Evolutionary conservation across 92 coral and sea anemone species (phyloP), one percentile per base, ranked within the genome.

Genomic region (Epizoanthus scotinus): DNA sequence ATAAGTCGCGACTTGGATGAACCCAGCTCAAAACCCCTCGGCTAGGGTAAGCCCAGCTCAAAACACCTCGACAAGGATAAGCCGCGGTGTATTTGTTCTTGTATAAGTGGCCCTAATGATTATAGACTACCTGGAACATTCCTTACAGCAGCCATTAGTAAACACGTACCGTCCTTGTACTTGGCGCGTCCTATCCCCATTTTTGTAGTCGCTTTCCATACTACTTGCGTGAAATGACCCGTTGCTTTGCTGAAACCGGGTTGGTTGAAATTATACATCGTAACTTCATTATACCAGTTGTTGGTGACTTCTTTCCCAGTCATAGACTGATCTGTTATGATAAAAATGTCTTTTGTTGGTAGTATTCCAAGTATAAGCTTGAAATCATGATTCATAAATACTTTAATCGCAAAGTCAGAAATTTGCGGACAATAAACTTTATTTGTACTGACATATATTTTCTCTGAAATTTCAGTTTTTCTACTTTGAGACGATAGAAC

Each of bases 221-320:
- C 89, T 6, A 81, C 4, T 47, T 73, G 86, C 17, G 90, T 86
- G 25, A 86, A 86, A 40, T 86, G 90, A 8, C 90, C 90, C 1
- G 90, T 87, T 3, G 28, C 9, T 17, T 2, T 2, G 6, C 17
- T 24, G 26, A 63, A 87, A 2, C 87, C 87, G 18, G 90, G 90
- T 0, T 38, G 24, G 19, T 53, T 77, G 34, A 69, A 87, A 64
- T 87, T 42, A 31, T 87, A 87, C 22, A 20, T 8, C 3, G 3
- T 13, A 12, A 87, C 70, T 27, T 87, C 90, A 13, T 77, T 62
- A 56, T 87, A 87, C 90, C 90, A 87, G 28, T 26, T 28, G 12
- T 31, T 27, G 15, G 67, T 60, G 4, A 73, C 63, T 12, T 31
- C 61, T 19, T 20, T 52, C 27, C 90, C 83, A 20, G 57, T 14